These are phyloP conservation scores for Agelastica alni DNA, from an alignment of 2,888 invertebrate species.

Conservation along the genomic window DNA sequence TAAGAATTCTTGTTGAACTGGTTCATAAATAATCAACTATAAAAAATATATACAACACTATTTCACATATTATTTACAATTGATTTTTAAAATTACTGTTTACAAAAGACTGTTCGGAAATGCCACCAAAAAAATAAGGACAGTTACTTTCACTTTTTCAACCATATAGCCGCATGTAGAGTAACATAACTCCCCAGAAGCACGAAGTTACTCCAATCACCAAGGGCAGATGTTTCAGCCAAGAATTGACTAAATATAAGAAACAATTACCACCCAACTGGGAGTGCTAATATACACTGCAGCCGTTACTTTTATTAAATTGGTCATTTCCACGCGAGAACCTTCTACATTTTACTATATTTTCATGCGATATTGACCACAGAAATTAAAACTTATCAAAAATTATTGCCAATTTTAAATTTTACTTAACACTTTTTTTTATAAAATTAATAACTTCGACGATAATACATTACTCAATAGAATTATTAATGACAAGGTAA, in stretches of 20 bases:
- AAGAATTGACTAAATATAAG: constrained; percentile 61
- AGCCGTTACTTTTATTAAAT: constrained; percentile 37
- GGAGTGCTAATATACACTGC: constrained; percentile 58
- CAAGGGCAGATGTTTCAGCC: constrained; percentile 72
- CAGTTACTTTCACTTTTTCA: constrained; percentile 36
- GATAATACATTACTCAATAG: too few relatives aligned
- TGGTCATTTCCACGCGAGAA: constrained; percentile 12
- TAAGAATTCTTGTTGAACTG: constrained; percentile 13
- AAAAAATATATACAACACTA: constrained; percentile 32
- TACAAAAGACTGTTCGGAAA: constrained; percentile 30
- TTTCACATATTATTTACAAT: constrained; percentile 34
- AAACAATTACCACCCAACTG: constrained; percentile 53
- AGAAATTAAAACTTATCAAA: too few relatives aligned
- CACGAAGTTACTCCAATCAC: constrained; percentile 89
- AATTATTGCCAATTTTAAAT: too few relatives aligned
- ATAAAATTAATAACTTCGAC: too few relatives aligned
- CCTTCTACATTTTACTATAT: too few relatives aligned
- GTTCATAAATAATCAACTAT: constrained; percentile 18
- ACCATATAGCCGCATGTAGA: constrained; percentile 72
- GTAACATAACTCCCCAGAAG: constrained; percentile 81
- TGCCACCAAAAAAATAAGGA: constrained; percentile 26
- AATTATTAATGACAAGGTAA: too few relatives aligned
- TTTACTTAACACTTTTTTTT: too few relatives aligned
- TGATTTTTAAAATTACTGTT: constrained; percentile 16
- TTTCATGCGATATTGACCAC: too few relatives aligned